Conservation (phyloP, 64 coral and sea anemone species). For the Trachythela sp. region DNA sequence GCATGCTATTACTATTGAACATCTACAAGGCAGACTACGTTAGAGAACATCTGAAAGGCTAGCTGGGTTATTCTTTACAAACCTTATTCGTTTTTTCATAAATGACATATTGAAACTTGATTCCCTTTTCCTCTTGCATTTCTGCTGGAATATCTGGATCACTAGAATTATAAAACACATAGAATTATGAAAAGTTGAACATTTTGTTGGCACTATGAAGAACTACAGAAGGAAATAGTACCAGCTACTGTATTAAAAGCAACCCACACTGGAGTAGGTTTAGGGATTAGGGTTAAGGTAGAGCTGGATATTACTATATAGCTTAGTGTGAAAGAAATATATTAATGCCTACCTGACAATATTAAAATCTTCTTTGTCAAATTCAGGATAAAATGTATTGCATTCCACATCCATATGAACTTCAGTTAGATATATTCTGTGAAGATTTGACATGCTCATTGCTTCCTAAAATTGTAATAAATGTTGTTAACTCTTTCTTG, state of each 20-base stretch:
- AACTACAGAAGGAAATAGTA: no score
- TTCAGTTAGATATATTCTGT: slow-evolving; percentile 63
- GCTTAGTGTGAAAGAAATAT: no score
- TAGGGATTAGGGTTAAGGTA: no score
- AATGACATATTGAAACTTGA: not conserved
- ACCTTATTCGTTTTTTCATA: not conserved
- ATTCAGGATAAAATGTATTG: slow-evolving; percentile 62
- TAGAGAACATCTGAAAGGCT: no score
- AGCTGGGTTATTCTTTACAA: not conserved
- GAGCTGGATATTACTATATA: no score
- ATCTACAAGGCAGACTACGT: no score
- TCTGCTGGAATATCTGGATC: not conserved
- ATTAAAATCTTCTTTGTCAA: slow-evolving; percentile 58
- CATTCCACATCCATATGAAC: slow-evolving; percentile 51
- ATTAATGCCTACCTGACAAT: slow-evolving; percentile 61
- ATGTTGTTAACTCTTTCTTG: not conserved
- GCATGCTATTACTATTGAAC: no score
- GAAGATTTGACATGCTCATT: slow-evolving; percentile 37
- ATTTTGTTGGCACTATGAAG: no score
- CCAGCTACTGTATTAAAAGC: no score
- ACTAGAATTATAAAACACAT: not conserved
- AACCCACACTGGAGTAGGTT: no score
- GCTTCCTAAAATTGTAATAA: slow-evolving; percentile 49
- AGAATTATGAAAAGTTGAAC: no score
- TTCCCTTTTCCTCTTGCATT: slow-evolving; percentile 23